Evolutionary conservation across 2,888 invertebrate genomes (phyloP).

Genomic region (Platycheirus albimanus): DNA sequence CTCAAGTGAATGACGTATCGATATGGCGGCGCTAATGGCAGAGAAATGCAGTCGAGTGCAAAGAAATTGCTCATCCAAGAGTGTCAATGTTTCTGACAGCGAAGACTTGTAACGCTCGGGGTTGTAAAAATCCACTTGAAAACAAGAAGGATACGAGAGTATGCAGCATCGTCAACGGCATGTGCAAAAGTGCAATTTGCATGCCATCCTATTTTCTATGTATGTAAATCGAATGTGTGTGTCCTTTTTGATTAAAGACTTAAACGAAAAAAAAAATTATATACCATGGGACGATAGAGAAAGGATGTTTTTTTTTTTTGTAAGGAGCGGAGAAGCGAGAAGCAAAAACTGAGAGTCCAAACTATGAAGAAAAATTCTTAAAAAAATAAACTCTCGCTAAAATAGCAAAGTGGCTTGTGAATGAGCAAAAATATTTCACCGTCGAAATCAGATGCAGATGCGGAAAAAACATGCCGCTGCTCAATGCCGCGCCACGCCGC

Average conservation of each 20-base stretch:
- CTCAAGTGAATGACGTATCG: slow-evolving; percentile 38
- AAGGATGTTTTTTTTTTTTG: too few species aligned
- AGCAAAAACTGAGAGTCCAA: not conserved
- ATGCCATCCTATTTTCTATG: slow-evolving; percentile 3
- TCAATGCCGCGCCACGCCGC: too few species aligned
- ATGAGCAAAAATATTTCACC: not conserved
- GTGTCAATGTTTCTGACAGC: slow-evolving; percentile 53
- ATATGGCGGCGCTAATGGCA: slow-evolving; percentile 42
- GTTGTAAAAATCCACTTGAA: slow-evolving; percentile 37
- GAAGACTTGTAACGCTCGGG: slow-evolving; percentile 12
- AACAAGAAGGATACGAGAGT: slow-evolving; percentile 34
- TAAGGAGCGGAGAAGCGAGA: too few species aligned
- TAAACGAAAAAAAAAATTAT: not conserved
- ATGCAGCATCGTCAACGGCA: not conserved
- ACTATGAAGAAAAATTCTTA: not conserved
- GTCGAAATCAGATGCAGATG: not conserved
- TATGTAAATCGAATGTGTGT: slow-evolving; percentile 35
- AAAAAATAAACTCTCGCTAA: slow-evolving; percentile 1
- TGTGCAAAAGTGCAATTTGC: slow-evolving; percentile 18
- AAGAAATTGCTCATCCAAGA: slow-evolving; percentile 54
- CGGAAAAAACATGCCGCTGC: not conserved
- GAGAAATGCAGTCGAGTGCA: slow-evolving; percentile 50
- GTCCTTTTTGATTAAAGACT: slow-evolving; percentile 26
- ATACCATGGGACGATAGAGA: not conserved
- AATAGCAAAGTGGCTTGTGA: not conserved